Percentiles rank a stretch among this genome's conserved stretches.
Evolutionary conservation across 2,797 vertebrate species (phyloP).

Genomic region (Chromobotia macracanthus): DNA sequence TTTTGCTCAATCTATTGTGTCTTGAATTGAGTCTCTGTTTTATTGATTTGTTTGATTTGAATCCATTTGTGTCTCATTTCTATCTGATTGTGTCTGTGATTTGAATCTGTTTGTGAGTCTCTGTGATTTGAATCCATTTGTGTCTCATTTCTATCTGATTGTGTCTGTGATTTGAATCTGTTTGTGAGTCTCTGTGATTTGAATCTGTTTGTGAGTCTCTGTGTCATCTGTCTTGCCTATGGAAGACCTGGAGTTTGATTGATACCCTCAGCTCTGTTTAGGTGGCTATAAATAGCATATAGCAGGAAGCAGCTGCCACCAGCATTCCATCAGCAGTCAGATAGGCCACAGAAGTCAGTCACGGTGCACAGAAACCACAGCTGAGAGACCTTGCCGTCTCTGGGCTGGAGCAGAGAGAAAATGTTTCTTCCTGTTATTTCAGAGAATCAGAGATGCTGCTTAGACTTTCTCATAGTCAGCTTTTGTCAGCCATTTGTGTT

Average conservation of each 20-base stretch:
- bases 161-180: neutral
- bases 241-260: slow-evolving; percentile 63
- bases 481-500: neutral
- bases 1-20: too few species aligned
- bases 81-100: too few species aligned
- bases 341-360: slow-evolving; percentile 43
- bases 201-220: neutral
- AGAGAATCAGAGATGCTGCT: slow-evolving; percentile 10
- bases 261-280: slow-evolving; percentile 63
- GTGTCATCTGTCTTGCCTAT: too few species aligned
- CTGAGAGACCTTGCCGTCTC: slow-evolving; percentile 27
- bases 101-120: too few species aligned
- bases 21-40: too few species aligned
- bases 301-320: slow-evolving; percentile 71
- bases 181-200: neutral
- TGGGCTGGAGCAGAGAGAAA: slow-evolving; percentile 30
- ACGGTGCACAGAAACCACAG: slow-evolving; percentile 45
- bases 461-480: neutral
- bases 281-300: slow-evolving; percentile 71
- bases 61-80: too few species aligned
- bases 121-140: too few species aligned
- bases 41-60: too few species aligned
- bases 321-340: slow-evolving; percentile 63
- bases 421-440: slow-evolving; percentile 37
- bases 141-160: too few species aligned